Evolutionary conservation across 2,888 invertebrate genomes (phyloP), one percentile per base, ranked within the genome.

Genomic region (Chloroclystis v-ata): DNA sequence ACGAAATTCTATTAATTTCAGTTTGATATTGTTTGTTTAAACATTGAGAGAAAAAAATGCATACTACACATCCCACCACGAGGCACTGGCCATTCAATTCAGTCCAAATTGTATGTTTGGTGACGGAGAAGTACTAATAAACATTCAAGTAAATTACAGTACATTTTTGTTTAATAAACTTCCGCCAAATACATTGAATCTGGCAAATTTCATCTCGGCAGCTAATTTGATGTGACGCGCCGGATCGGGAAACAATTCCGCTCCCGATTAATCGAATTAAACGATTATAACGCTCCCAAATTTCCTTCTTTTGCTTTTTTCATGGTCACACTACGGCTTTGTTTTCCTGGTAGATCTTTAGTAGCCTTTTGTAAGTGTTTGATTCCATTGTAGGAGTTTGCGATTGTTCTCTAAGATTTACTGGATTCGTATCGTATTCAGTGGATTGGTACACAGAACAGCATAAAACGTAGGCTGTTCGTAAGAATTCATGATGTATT

Each of bases 251-350:
- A 60, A 62, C 61, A 63, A 59, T 62, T 49, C 52, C 46, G 50
- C 49, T 49, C 53, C 52, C 57, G 57, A 62, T 66, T 61, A 55
- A 67, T 63, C 54, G 57, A 65, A 69, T 66, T 61, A 69, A 67
- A 55, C 59, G 57, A 61, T 64, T 66, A 63, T 53, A 50, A 56
- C 56, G 43, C 49, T 52, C 43, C 51, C 50, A 45, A 37, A 45
- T 49, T 43, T 38, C 54, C 33, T 32, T 16, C 35, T 43, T 48
- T 53, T 54, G 47, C 40, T 54, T 38, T 54, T 52, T 57, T 52
- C 40, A 45, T 54, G 50, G 54, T 56, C 43, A 52, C 30, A 49
- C 42, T 41, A 29, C 39, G 33, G 42, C 11, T 49, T 47, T 51
- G 42, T 47, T 57, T 52, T 35, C 33, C 33, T 28, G 20, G 33